Conservation (phyloP, 1,140 invertebrate species). For the Nixonia krombeini region DNA sequence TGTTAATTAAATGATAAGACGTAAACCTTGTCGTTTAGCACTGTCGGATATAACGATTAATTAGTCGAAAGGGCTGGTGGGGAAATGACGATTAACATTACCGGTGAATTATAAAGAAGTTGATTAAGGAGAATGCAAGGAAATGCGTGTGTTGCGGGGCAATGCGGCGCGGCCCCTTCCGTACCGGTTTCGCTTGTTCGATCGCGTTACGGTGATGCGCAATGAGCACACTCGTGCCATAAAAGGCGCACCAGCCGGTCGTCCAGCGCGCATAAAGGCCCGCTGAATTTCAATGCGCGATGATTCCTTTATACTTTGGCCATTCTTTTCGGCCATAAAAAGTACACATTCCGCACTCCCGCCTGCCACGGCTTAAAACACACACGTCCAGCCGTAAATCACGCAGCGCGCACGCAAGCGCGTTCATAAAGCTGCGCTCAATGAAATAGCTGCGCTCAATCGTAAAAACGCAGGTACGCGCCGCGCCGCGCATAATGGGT, state of each 20-base stretch:
- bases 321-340: slow-evolving; percentile 59
- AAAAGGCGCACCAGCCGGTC: slow-evolving; percentile 30
- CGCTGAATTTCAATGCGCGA: slow-evolving; percentile 58
- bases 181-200: slow-evolving; percentile 45
- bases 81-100: no score
- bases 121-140: no score
- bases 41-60: no score
- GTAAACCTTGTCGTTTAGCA: no score
- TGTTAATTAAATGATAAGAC: no score
- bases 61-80: no score
- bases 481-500: no score
- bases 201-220: slow-evolving; percentile 52
- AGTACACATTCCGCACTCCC: slow-evolving; percentile 53
- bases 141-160: no score
- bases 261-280: slow-evolving; percentile 41
- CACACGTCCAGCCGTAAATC: slow-evolving; percentile 55
- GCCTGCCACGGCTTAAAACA: slow-evolving; percentile 53
- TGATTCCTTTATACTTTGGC: slow-evolving; percentile 54
- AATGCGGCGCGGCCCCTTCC: no score
- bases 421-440: slow-evolving; percentile 26
- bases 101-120: no score
- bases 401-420: slow-evolving; percentile 22
- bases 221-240: slow-evolving; percentile 43
- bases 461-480: background rate
- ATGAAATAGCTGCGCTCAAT: background rate